Evolutionary conservation across 1,140 invertebrate genomes (phyloP).

Genomic region (Temnothorax longispinosus): DNA sequence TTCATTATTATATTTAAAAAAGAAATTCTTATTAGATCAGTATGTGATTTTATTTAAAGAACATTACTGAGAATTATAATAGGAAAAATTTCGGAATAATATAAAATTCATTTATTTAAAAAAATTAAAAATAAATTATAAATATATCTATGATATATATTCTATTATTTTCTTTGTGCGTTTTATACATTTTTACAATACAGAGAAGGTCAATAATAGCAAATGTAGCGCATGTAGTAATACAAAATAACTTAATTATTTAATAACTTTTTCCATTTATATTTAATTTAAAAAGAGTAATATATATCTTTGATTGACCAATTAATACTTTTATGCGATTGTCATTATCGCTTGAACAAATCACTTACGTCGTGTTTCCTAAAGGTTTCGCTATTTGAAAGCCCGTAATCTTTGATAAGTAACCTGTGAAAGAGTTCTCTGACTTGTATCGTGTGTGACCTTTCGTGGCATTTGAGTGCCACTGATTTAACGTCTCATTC

Average conservation of each 20-base stretch:
- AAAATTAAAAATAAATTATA: not conserved
- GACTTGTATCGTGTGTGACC: constrained; percentile 82
- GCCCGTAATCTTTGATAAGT: constrained; percentile 62
- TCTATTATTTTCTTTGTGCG: not conserved
- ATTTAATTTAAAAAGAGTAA: not conserved
- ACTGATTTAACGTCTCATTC: constrained; percentile 68
- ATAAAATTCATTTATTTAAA: not conserved
- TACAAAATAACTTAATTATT: constrained; percentile 1
- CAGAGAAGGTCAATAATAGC: not conserved
- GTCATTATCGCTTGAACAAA: constrained; percentile 62
- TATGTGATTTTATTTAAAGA: not conserved
- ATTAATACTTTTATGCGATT: not conserved
- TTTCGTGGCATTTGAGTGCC: constrained; percentile 83
- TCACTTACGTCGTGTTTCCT: constrained; percentile 75
- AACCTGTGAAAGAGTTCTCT: constrained; percentile 67
- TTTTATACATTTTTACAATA: constrained; percentile 1
- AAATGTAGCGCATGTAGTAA: not conserved
- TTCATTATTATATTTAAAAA: not conserved
- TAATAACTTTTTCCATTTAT: not conserved
- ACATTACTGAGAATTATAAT: not conserved
- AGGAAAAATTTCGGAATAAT: not conserved
- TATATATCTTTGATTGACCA: not conserved
- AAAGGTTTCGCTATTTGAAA: constrained; percentile 66
- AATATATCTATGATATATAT: not conserved
- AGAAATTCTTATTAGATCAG: not conserved